Percentiles rank a stretch among this genome's conserved stretches.
These are phyloP conservation scores for Halocynthia roretzi DNA, from an alignment of 23 tunicate species.

Conservation along the genomic window DNA sequence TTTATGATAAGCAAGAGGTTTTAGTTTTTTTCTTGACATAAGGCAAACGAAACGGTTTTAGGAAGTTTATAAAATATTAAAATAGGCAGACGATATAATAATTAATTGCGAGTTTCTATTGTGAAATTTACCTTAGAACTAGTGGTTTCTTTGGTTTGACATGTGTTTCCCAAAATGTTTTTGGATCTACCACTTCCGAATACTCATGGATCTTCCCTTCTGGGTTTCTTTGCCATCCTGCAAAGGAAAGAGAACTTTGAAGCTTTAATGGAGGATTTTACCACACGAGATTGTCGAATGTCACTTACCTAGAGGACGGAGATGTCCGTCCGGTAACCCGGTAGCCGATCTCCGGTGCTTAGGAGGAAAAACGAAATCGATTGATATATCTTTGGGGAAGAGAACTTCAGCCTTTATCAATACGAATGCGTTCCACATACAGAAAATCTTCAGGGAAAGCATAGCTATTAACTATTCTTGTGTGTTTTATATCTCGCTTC, in stretches of 20 bases:
- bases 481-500: no score
- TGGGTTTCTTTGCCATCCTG: constrained; percentile 87
- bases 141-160: constrained; percentile 67
- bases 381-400: constrained; percentile 75
- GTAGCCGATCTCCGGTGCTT: constrained; percentile 41
- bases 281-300: not conserved
- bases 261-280: not conserved
- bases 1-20: no score
- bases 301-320: constrained; percentile 73
- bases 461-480: no score
- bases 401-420: constrained; percentile 29
- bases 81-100: not conserved
- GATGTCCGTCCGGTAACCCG: constrained; percentile 77
- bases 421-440: no score
- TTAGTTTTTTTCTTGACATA: no score
- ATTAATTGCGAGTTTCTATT: not conserved
- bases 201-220: constrained; percentile 70
- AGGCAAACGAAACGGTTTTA: not conserved
- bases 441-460: no score
- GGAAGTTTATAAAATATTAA: not conserved
- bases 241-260: not conserved
- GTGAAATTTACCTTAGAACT: constrained; percentile 49
- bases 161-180: constrained; percentile 57
- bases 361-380: constrained; percentile 84
- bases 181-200: constrained; percentile 28